Percentiles rank a stretch among this genome's conserved stretches.
phyloP scores from a whole-genome alignment of 2,797 vertebrate species.

The Etheostoma nigrum region DNA sequence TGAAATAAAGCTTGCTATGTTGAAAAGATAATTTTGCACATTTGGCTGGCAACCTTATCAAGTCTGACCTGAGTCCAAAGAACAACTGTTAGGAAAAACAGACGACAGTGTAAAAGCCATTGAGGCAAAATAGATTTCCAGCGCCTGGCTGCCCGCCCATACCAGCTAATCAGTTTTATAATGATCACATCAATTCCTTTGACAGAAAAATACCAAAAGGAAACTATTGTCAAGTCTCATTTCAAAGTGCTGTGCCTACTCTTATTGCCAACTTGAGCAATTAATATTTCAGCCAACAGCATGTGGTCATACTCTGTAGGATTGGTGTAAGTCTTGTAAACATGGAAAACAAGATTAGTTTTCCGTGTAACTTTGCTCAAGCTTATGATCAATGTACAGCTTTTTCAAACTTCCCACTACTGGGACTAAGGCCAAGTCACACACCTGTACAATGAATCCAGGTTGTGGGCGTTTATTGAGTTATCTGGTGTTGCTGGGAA shows the following conservation, averaged over 20 bases:
- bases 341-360: conserved; percentile 16
- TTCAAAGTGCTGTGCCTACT: conserved; percentile 35
- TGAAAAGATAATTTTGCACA: conserved; percentile 68
- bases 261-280: conserved; percentile 31
- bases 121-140: conserved; percentile 54
- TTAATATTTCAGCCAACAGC: conserved; percentile 48
- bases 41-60: conserved; percentile 61
- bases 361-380: conserved; percentile 14
- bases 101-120: conserved; percentile 30
- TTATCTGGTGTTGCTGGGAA: conserved; percentile 49
- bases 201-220: conserved; percentile 40
- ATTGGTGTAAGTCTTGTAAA: conserved; percentile 27
- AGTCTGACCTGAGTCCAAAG: conserved; percentile 56
- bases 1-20: conserved; percentile 58
- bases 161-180: conserved; percentile 54
- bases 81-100: conserved; percentile 45
- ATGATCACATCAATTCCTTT: conserved; percentile 55
- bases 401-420: conserved; percentile 20
- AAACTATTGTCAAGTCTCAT: conserved; percentile 25
- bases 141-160: conserved; percentile 28
- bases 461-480: conserved; percentile 44
- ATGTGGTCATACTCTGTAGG: neutral
- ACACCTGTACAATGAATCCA: conserved; percentile 44
- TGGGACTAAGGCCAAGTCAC: conserved; percentile 58
- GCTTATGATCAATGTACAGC: conserved; percentile 1